Evolutionary conservation across 1,140 invertebrate genomes (phyloP).

Genomic region (Parapsyche elsis): DNA sequence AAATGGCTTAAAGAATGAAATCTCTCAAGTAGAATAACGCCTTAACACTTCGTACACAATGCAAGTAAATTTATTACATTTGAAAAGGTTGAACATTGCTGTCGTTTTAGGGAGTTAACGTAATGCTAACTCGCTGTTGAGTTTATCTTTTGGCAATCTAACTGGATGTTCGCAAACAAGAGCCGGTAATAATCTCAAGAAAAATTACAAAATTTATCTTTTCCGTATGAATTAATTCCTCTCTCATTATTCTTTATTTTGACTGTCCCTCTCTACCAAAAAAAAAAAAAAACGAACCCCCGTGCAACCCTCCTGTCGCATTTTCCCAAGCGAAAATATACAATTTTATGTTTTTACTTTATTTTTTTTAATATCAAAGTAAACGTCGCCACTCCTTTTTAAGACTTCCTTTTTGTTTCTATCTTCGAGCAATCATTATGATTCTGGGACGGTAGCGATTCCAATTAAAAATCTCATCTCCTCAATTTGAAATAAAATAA

Average conservation of each 20-base stretch:
- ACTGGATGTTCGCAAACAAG: background rate
- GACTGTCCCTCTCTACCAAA: background rate
- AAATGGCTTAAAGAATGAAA: background rate
- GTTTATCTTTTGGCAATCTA: background rate
- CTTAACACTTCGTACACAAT: too few species aligned
- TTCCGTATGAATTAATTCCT: constrained; percentile 29
- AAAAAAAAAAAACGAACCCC: background rate
- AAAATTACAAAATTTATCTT: constrained; percentile 30
- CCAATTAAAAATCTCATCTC: constrained; percentile 57
- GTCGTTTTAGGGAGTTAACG: background rate
- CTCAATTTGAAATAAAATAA: constrained; percentile 50
- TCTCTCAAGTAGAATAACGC: too few species aligned
- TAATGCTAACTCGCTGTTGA: background rate
- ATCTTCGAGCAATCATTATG: constrained; percentile 34
- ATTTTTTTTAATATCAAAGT: constrained; percentile 3
- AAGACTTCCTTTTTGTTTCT: constrained; percentile 12
- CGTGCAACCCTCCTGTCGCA: background rate
- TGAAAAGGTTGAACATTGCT: background rate
- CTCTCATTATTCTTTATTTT: constrained; percentile 9
- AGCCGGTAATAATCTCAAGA: background rate
- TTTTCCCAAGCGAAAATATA: background rate
- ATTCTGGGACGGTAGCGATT: constrained; percentile 41
- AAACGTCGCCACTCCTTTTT: background rate
- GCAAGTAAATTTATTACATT: background rate
- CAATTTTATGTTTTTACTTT: constrained; percentile 10